phyloP scores from a whole-genome alignment of 92 coral and sea anemone species.

The Actinernus sp. region DNA sequence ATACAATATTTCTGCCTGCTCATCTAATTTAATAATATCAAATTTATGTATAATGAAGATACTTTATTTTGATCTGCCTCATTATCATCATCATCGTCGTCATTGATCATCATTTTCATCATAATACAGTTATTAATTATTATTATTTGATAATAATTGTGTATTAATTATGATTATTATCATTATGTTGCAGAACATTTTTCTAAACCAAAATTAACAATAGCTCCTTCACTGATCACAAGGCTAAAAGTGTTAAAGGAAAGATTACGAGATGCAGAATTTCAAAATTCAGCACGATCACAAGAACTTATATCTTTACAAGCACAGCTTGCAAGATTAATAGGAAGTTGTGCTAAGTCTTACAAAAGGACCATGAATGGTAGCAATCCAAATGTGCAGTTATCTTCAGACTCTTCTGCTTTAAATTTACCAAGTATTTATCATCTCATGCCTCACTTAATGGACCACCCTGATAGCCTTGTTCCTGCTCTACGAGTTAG shows the following conservation, averaged over 20 bases:
- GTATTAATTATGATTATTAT: too few relatives aligned
- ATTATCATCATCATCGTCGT: too few relatives aligned
- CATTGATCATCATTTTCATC: too few relatives aligned
- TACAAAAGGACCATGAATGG: conserved; percentile 11
- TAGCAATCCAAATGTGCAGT: conserved; percentile 10
- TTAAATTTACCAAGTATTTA: conserved; percentile 91
- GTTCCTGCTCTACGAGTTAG: conserved; percentile 82
- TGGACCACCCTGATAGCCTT: conserved; percentile 82
- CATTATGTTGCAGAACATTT: conserved; percentile 53
- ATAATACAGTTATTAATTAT: too few relatives aligned
- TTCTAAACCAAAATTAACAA: conserved; percentile 22
- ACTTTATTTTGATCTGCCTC: too few relatives aligned
- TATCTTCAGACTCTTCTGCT: conserved; percentile 39
- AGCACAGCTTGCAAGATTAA: conserved; percentile 70
- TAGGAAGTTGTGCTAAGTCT: conserved; percentile 46
- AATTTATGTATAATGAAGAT: too few relatives aligned
- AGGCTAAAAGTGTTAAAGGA: conserved; percentile 65
- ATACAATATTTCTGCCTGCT: too few relatives aligned
- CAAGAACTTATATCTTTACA: conserved; percentile 91
- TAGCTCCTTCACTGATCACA: conserved; percentile 69
- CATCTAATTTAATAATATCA: too few relatives aligned
- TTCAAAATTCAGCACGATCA: conserved; percentile 85
- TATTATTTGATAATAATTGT: too few relatives aligned
- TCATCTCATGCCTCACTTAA: conserved; percentile 92
- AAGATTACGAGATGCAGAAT: conserved; percentile 90